Evolutionary conservation across 1,140 invertebrate species (phyloP).

Genomic region (Oedothorax gibbosus): DNA sequence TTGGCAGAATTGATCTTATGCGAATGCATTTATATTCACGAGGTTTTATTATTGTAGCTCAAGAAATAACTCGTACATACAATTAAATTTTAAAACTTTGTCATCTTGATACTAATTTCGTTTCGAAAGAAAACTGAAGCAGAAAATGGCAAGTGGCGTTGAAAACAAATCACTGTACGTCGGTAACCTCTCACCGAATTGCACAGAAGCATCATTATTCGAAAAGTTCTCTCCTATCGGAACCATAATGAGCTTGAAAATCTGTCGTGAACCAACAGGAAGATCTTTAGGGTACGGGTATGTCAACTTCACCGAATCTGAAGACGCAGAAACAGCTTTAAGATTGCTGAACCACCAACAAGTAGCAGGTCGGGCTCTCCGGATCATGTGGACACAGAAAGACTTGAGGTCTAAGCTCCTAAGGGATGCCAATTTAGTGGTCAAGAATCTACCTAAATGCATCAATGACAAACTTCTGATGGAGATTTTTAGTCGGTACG

Average conservation of each 20-base stretch:
- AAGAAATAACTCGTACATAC: neutral
- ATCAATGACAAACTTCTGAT: conserved; percentile 99
- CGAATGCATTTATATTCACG: too few relatives aligned
- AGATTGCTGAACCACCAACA: conserved; percentile 99
- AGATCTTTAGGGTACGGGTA: conserved; percentile 98
- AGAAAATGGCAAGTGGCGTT: too few relatives aligned
- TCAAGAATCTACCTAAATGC: conserved; percentile 97
- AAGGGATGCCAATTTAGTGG: conserved; percentile 97
- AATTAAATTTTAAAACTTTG: neutral
- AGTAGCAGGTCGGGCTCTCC: conserved; percentile 94
- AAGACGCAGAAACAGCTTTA: conserved; percentile 96
- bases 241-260: conserved; percentile 96
- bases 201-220: conserved; percentile 98
- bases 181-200: conserved; percentile 96
- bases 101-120: neutral
- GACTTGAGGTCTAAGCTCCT: conserved; percentile 94
- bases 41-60: neutral
- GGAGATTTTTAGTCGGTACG: conserved; percentile 99
- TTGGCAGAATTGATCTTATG: too few relatives aligned
- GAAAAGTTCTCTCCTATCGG: conserved; percentile 98
- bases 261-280: conserved; percentile 96
- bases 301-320: conserved; percentile 98
- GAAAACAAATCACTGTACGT: conserved; percentile 88
- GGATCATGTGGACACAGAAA: conserved; percentile 97
- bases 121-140: too few relatives aligned